phyloP scores from a whole-genome alignment of 2,888 invertebrate species.

The Mongoloraphidia duomilia region DNA sequence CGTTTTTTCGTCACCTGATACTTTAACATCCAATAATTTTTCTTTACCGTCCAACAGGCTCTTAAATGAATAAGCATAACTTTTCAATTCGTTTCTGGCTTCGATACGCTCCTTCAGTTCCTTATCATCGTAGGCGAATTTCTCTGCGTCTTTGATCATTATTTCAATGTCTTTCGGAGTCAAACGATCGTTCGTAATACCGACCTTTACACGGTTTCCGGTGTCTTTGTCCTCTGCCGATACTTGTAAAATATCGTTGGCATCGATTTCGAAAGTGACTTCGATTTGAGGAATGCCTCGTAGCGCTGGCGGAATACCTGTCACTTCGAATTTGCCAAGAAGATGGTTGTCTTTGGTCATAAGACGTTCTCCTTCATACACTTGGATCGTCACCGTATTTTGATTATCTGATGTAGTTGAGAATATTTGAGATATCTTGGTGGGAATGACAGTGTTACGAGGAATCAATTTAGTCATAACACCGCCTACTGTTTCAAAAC shows the following conservation, averaged over 20 bases:
- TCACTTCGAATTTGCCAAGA: slow-evolving; percentile 94
- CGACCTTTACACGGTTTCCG: slow-evolving; percentile 96
- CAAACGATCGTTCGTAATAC: slow-evolving; percentile 93
- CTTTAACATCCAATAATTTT: slow-evolving; percentile 86
- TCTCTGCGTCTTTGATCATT: slow-evolving; percentile 99
- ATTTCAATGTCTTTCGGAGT: slow-evolving; percentile 97
- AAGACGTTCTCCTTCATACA: slow-evolving; percentile 97
- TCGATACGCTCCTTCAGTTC: slow-evolving; percentile 92
- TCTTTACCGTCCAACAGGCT: slow-evolving; percentile 95
- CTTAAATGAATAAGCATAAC: slow-evolving; percentile 93
- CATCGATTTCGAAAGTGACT: slow-evolving; percentile 89
- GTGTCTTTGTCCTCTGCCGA: slow-evolving; percentile 99
- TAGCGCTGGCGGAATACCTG: slow-evolving; percentile 91
- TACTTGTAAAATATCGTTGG: slow-evolving; percentile 88
- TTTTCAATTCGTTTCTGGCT: slow-evolving; percentile 91
- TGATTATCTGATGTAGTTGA: slow-evolving; percentile 98
- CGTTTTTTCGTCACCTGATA: slow-evolving; percentile 76
- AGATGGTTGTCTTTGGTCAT: slow-evolving; percentile 99
- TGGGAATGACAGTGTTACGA: slow-evolving; percentile 96
- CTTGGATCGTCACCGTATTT: slow-evolving; percentile 96
- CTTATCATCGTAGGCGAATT: slow-evolving; percentile 98
- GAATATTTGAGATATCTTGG: slow-evolving; percentile 98
- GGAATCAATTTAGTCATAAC: slow-evolving; percentile 99
- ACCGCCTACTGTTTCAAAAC: slow-evolving; percentile 99
- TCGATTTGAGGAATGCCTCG: slow-evolving; percentile 89